These are phyloP conservation scores for Macrosteles quadrilineatus DNA, from an alignment of 1,140 invertebrate genomes.

Conservation along the genomic window DNA sequence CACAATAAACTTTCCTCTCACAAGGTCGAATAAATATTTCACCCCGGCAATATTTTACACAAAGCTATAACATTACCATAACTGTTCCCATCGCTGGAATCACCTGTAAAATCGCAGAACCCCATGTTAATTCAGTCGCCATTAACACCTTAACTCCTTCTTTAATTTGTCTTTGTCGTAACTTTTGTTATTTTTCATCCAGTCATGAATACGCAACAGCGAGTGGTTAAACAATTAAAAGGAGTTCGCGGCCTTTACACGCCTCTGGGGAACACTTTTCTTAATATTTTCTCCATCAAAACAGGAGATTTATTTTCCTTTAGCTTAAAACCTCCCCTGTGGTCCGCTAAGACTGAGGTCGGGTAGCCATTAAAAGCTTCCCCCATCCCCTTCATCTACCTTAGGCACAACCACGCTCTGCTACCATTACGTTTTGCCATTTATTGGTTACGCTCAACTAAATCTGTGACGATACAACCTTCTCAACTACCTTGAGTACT, in stretches of 20 bases:
- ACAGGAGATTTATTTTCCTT: constrained; percentile 23
- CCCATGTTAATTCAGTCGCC: not conserved
- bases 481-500: no score
- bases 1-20: no score
- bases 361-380: constrained; percentile 27
- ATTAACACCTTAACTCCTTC: not conserved
- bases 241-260: not conserved
- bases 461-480: no score
- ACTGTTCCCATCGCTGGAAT: not conserved
- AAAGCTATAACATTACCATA: no score
- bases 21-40: no score
- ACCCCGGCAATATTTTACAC: no score
- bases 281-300: constrained; percentile 29
- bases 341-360: constrained; percentile 15
- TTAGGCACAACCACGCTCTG: not conserved
- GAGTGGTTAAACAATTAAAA: constrained; percentile 27
- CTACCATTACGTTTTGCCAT: no score
- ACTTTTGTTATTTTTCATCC: not conserved
- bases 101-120: not conserved
- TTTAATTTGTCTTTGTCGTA: constrained; percentile 9
- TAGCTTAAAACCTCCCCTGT: constrained; percentile 25
- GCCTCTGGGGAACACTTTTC: constrained; percentile 22
- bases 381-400: constrained; percentile 10
- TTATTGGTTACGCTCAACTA: no score
- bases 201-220: constrained; percentile 6